These are phyloP conservation scores for Galerucella nymphaeae DNA, from an alignment of 2,888 invertebrate species.

Conservation along the genomic window DNA sequence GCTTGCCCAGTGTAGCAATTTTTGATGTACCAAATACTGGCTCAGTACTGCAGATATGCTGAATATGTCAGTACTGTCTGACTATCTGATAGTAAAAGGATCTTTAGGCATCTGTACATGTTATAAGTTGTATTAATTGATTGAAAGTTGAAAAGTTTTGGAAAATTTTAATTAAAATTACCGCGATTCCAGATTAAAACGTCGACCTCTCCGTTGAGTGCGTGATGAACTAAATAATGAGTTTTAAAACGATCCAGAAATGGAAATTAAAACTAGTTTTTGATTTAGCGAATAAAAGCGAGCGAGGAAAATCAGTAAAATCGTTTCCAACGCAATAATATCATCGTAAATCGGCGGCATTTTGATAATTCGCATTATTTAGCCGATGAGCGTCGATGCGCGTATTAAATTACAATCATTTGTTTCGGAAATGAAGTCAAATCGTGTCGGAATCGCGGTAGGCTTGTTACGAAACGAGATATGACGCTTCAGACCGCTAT, in stretches of 20 bases:
- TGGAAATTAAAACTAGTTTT: slow-evolving; percentile 44
- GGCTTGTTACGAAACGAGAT: slow-evolving; percentile 59
- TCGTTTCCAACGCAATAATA: slow-evolving; percentile 6
- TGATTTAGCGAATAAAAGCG: slow-evolving; percentile 30
- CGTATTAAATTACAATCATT: slow-evolving; percentile 66
- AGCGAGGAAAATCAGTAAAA: slow-evolving; percentile 24
- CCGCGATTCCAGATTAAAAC: slow-evolving; percentile 5
- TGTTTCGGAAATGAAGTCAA: slow-evolving; percentile 65
- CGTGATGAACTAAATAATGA: slow-evolving; percentile 43
- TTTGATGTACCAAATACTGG: too few relatives aligned
- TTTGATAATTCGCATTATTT: slow-evolving; percentile 60
- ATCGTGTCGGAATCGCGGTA: slow-evolving; percentile 64
- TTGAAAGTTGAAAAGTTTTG: background rate
- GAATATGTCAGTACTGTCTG: too few relatives aligned
- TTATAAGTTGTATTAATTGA: too few relatives aligned
- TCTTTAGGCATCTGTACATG: too few relatives aligned
- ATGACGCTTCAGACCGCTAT: slow-evolving; percentile 30
- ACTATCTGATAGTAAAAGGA: too few relatives aligned
- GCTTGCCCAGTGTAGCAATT: too few relatives aligned
- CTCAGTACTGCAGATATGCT: too few relatives aligned
- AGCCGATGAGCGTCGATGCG: slow-evolving; percentile 57
- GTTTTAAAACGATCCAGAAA: slow-evolving; percentile 38
- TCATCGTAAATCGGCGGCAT: slow-evolving; percentile 26
- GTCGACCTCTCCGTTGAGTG: slow-evolving; percentile 17
- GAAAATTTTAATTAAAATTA: background rate